phyloP scores from a whole-genome alignment of 2,888 invertebrate genomes.

The Pachymerium ferrugineum region DNA sequence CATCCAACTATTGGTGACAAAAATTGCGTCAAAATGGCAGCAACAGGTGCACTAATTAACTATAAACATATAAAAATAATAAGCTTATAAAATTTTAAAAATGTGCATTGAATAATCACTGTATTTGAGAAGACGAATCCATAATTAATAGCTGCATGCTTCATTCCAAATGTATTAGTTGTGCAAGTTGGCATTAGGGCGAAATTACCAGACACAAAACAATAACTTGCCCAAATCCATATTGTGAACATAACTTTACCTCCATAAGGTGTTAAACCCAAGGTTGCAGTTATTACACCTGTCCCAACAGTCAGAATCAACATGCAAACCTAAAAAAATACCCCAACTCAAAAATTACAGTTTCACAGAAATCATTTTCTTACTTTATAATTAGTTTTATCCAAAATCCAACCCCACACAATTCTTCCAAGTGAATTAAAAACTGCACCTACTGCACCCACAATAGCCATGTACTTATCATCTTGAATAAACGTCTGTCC shows the following conservation, averaged over 20 bases:
- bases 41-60: constrained; percentile 37
- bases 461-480: constrained; percentile 50
- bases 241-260: constrained; percentile 43
- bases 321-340: constrained; percentile 40
- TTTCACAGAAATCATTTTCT: neutral
- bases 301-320: constrained; percentile 37
- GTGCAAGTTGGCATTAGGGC: constrained; percentile 46
- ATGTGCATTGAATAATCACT: no score
- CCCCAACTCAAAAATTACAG: neutral
- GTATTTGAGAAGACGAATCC: constrained; percentile 44
- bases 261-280: constrained; percentile 40
- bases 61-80: constrained; percentile 34
- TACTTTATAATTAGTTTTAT: constrained; percentile 48
- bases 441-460: constrained; percentile 50
- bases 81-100: neutral
- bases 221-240: constrained; percentile 45
- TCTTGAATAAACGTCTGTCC: constrained; percentile 50
- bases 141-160: constrained; percentile 44
- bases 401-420: constrained; percentile 50
- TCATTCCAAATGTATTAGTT: constrained; percentile 45
- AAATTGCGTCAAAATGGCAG: constrained; percentile 40
- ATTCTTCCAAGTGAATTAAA: constrained; percentile 50
- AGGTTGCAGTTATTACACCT: constrained; percentile 39
- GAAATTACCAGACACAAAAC: constrained; percentile 45
- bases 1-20: constrained; percentile 42